Evolutionary conservation across 2,888 invertebrate genomes (phyloP).

Genomic region (Malthinus seriepunctatus): DNA sequence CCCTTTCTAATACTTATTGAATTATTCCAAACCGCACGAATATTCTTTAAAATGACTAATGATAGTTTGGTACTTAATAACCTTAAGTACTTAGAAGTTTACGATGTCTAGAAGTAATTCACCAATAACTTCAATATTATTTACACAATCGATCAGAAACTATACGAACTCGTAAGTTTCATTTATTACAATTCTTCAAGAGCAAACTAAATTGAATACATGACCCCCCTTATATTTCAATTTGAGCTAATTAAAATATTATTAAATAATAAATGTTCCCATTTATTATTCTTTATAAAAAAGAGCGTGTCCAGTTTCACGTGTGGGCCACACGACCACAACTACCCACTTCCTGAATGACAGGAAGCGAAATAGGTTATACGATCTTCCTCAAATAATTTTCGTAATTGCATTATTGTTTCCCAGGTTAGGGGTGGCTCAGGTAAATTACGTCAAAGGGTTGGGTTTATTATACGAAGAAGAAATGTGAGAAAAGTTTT

Average conservation of each 20-base stretch:
- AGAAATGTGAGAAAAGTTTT: conserved; percentile 18
- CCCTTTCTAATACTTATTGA: too few relatives aligned
- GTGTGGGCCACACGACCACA: conserved; percentile 45
- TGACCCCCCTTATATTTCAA: not conserved
- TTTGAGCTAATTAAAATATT: conserved; percentile 8
- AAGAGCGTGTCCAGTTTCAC: conserved; percentile 44
- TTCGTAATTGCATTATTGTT: conserved; percentile 47
- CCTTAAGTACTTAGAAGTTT: too few relatives aligned
- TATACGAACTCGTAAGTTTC: too few relatives aligned
- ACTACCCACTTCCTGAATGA: conserved; percentile 48
- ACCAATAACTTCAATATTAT: too few relatives aligned
- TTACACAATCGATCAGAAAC: too few relatives aligned
- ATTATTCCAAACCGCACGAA: too few relatives aligned
- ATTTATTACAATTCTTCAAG: not conserved
- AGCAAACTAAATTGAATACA: not conserved
- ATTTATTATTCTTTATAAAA: conserved; percentile 18
- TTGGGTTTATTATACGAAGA: conserved; percentile 21
- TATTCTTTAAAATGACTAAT: too few relatives aligned
- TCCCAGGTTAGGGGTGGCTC: conserved; percentile 37
- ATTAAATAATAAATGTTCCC: conserved; percentile 9
- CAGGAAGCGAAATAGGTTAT: conserved; percentile 46
- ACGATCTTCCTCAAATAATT: conserved; percentile 49
- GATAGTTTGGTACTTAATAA: too few relatives aligned
- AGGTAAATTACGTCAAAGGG: conserved; percentile 29
- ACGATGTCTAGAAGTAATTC: too few relatives aligned